A percentile compares a stretch with the other conserved stretches of the same genome.
Conservation (phyloP, 2,797 vertebrate genomes). For the Betta splendens region DNA sequence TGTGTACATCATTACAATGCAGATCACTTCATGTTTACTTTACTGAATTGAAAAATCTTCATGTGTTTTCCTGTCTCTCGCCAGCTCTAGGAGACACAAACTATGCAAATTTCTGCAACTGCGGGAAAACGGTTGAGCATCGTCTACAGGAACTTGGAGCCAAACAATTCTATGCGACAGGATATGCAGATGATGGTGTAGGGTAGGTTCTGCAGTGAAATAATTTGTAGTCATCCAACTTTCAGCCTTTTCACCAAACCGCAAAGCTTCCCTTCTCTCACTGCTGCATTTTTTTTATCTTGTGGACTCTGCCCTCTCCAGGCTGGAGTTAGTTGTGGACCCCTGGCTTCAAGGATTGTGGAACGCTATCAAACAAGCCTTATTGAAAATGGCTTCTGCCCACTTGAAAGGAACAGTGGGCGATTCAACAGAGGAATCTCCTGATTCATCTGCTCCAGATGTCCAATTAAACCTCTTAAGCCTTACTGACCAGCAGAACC, state of each 20-base stretch:
- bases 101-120: conserved; percentile 96
- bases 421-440: conserved; percentile 17
- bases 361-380: conserved; percentile 82
- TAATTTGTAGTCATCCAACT: not conserved
- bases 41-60: conserved; percentile 14
- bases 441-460: conserved; percentile 44
- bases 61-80: conserved; percentile 31
- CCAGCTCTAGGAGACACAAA: conserved; percentile 95
- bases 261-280: not conserved
- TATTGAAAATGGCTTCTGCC: conserved; percentile 77
- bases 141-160: conserved; percentile 91
- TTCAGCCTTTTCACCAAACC: not conserved
- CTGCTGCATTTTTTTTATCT: not conserved
- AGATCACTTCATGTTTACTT: conserved; percentile 13
- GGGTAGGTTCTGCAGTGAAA: conserved; percentile 83
- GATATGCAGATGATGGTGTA: conserved; percentile 93
- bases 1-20: conserved; percentile 10
- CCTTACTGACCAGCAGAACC: conserved; percentile 57
- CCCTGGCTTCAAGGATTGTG: conserved; percentile 96
- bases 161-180: conserved; percentile 88
- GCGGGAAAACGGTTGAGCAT: conserved; percentile 90
- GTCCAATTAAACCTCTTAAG: conserved; percentile 80
- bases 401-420: not conserved
- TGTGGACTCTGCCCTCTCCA: conserved; percentile 54
- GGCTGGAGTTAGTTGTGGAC: conserved; percentile 93